phyloP scores from a whole-genome alignment of 1,140 invertebrate species.

The Hypsibius dujardini region DNA sequence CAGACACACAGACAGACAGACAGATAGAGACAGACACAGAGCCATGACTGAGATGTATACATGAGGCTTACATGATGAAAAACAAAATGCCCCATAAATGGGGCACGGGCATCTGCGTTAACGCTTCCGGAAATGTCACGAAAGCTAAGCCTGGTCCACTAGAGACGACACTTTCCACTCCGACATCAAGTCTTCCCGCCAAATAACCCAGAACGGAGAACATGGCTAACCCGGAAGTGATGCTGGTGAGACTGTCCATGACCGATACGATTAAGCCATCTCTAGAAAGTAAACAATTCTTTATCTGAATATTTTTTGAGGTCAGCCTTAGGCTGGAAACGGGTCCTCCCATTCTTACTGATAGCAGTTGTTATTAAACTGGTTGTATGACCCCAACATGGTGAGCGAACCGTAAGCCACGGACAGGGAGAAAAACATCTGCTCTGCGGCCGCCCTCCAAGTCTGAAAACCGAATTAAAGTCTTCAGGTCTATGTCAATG shows the following conservation, averaged over 20 bases:
- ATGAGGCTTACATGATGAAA: constrained; percentile 31
- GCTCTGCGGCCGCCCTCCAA: constrained; percentile 35
- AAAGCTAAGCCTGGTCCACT: constrained; percentile 26
- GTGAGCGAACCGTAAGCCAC: constrained; percentile 38
- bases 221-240: constrained; percentile 34
- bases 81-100: constrained; percentile 35
- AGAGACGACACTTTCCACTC: background rate
- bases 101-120: constrained; percentile 24
- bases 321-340: background rate
- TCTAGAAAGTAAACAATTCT: constrained; percentile 30
- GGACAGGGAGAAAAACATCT: constrained; percentile 38
- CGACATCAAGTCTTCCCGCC: constrained; percentile 26
- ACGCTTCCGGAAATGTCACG: constrained; percentile 27
- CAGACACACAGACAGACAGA: background rate
- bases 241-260: constrained; percentile 32
- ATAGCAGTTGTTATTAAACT: constrained; percentile 34
- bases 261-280: constrained; percentile 55
- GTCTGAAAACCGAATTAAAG: constrained; percentile 27
- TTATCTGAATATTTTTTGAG: background rate
- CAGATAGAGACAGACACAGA: background rate
- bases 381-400: constrained; percentile 37
- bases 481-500: constrained; percentile 14
- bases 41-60: background rate
- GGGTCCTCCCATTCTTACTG: constrained; percentile 21
- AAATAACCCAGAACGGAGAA: constrained; percentile 35